Evolutionary conservation across 2,797 vertebrate genomes (phyloP), one percentile per base, ranked within the genome.

Genomic region (Leptatherina wallacei): DNA sequence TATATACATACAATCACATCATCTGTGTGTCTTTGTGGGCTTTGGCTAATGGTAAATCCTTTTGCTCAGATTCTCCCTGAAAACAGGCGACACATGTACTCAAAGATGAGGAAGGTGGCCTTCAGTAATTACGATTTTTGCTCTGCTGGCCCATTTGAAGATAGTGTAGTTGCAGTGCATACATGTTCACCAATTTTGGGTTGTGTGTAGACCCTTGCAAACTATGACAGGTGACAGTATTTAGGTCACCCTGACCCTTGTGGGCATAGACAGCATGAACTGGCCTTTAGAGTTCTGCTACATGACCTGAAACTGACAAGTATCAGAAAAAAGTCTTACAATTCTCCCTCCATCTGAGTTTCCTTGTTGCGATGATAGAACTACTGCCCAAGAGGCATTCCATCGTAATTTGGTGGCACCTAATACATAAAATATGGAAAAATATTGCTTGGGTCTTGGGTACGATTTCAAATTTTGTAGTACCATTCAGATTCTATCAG

Each of bases 181-280:
- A 61, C 33, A 69, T 33, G 49, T 61, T 62, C n/a, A 55, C 58
- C 56, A 61, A 9, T 60, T 40, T 61, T 61, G 35, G 59, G 38
- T 60, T 70, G 59, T 61, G 16, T 42, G 51, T 33, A 62, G 36
- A 42, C 42, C 56, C 32, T 49, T 65, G 40, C 32, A 32, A 58
- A 72, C 63, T 65, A 72, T 54, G 40, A 22, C 54, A 72, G 42
- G 57, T 64, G 42, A 58, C 42, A 58, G 55, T 58, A 58, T 72
- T 72, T 58, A 72, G 70, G 70, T 72, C 70, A 72, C 42, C 29
- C 32, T 65, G 61, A 65, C 33, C 61, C 70, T 72, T 72, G 64
- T 72, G 59, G 16, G 40, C 29, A 27, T 35, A 33, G 38, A 71
- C 54, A 69, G 52, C 49, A 65, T 59, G n/a, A 30, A 4, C 30